These are phyloP conservation scores for Martes martes DNA, from an alignment of 2,113 vertebrate species.

Conservation along the genomic window DNA sequence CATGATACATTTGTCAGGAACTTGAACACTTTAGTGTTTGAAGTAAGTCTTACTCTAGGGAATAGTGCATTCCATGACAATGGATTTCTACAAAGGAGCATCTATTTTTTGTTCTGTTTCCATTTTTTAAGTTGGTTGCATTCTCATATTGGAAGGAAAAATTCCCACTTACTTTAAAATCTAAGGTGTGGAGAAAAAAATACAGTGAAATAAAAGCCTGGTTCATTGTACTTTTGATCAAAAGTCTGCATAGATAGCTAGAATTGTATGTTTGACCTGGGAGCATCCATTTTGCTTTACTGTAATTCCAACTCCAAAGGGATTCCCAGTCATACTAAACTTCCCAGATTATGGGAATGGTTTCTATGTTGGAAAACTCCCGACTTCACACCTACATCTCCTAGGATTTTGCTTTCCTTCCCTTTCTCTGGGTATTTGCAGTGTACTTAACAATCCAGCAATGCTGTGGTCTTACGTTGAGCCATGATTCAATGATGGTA, in stretches of 20 bases:
- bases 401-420: not conserved
- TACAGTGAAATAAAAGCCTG: not conserved
- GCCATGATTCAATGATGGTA: not conserved
- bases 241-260: not conserved
- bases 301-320: not conserved
- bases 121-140: slow-evolving; percentile 1
- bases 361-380: not conserved
- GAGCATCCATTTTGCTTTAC: not conserved
- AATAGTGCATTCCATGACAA: not conserved
- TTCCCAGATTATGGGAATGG: not conserved
- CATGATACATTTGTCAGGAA: not conserved
- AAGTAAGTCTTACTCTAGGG: not conserved
- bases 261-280: not conserved
- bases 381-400: not conserved
- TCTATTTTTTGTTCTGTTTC: not conserved
- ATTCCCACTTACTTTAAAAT: slow-evolving; percentile 5
- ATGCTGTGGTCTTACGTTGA: not conserved
- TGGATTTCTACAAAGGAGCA: slow-evolving; percentile 15
- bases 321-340: not conserved
- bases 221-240: not conserved
- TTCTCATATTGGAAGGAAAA: not conserved
- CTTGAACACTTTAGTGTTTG: not conserved
- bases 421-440: not conserved
- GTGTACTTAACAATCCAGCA: not conserved
- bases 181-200: not conserved